A percentile compares a stretch with the other conserved stretches of the same genome.
These are phyloP conservation scores for Syngnathoides biaculeatus DNA, from an alignment of 2,113 vertebrate genomes.

Conservation along the genomic window DNA sequence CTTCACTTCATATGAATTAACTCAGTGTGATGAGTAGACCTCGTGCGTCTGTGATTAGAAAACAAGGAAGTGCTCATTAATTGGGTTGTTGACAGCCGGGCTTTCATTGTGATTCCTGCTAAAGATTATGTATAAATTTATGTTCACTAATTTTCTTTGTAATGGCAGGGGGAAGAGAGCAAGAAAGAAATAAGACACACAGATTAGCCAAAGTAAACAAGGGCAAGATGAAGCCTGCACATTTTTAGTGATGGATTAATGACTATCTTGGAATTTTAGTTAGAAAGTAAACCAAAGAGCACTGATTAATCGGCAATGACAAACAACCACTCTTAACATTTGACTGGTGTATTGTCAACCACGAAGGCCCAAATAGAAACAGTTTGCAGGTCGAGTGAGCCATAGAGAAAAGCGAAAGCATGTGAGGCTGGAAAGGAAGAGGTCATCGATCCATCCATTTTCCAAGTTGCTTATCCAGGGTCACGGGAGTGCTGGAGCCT, in stretches of 20 bases:
- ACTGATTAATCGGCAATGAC: not conserved
- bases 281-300: not conserved
- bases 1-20: constrained; percentile 26
- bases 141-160: constrained; percentile 12
- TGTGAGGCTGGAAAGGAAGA: too few relatives aligned
- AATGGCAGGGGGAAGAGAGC: constrained; percentile 15
- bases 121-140: constrained; percentile 14
- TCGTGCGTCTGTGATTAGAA: constrained; percentile 33
- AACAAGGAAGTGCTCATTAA: constrained; percentile 50
- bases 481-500: too few relatives aligned
- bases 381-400: too few relatives aligned
- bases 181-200: constrained; percentile 45
- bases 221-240: not conserved
- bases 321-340: not conserved
- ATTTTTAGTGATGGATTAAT: constrained; percentile 2
- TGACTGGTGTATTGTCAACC: not conserved
- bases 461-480: too few relatives aligned
- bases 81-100: constrained; percentile 55
- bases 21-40: constrained; percentile 14
- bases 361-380: too few relatives aligned
- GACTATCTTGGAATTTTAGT: not conserved
- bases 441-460: too few relatives aligned
- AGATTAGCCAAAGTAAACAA: constrained; percentile 32
- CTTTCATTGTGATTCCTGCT: constrained; percentile 4
- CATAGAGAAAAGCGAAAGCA: too few relatives aligned